A percentile compares a stretch with the other conserved stretches of the same genome.
Evolutionary conservation across 1,140 invertebrate species (phyloP).

Genomic region (Drosophila tropicalis): DNA sequence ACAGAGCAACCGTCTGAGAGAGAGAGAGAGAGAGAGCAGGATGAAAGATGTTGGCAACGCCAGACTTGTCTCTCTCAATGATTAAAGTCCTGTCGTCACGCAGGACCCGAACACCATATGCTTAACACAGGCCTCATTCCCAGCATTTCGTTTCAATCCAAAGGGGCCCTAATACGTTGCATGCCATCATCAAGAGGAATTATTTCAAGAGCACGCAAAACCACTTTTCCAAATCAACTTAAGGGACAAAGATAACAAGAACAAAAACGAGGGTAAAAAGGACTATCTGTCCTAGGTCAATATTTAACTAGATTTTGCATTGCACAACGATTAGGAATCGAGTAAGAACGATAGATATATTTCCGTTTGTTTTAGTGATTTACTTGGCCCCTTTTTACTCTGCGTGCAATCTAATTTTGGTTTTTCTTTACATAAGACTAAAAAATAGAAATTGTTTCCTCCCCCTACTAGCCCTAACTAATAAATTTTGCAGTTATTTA

Average conservation of each 20-base stretch:
- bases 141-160: background rate
- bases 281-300: too few species aligned
- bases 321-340: too few species aligned
- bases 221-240: background rate
- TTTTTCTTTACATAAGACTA: background rate
- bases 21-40: background rate
- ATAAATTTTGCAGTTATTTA: slow-evolving; percentile 12
- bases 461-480: background rate
- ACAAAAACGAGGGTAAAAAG: too few species aligned
- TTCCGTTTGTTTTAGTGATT: too few species aligned
- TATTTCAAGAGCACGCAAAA: slow-evolving; percentile 3
- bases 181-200: background rate
- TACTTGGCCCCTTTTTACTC: too few species aligned
- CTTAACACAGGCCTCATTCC: slow-evolving; percentile 15
- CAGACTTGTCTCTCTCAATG: slow-evolving; percentile 49
- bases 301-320: too few species aligned
- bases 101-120: slow-evolving; percentile 48
- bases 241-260: too few species aligned
- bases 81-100: slow-evolving; percentile 75
- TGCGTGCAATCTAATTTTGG: too few species aligned
- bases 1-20: slow-evolving; percentile 4
- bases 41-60: background rate
- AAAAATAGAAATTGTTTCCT: background rate
- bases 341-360: too few species aligned
- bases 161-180: background rate